These are phyloP conservation scores for Tyria jacobaeae DNA, from an alignment of 2,888 invertebrate genomes.

Conservation along the genomic window DNA sequence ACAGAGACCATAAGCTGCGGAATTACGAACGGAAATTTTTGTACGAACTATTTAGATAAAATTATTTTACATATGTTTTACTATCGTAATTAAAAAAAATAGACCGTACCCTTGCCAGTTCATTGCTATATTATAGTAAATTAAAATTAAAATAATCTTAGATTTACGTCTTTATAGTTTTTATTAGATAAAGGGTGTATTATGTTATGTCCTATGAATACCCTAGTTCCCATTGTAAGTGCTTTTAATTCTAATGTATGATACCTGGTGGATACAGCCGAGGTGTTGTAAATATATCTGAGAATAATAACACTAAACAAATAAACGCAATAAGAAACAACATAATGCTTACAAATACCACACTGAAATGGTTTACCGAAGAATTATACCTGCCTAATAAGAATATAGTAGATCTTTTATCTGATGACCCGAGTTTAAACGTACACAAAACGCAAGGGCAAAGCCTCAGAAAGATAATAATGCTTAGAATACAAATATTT, in stretches of 20 bases:
- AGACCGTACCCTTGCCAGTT: too few species aligned
- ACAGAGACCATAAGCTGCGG: too few species aligned
- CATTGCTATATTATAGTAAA: not conserved
- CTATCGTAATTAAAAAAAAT: too few species aligned
- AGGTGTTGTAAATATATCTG: slow-evolving; percentile 37
- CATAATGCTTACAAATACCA: slow-evolving; percentile 42
- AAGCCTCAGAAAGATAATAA: not conserved
- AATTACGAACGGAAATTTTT: too few species aligned
- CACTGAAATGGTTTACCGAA: slow-evolving; percentile 19
- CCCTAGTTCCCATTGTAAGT: not conserved
- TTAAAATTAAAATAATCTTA: not conserved
- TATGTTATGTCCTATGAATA: too few species aligned
- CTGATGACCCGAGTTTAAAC: slow-evolving; percentile 7
- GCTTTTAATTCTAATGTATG: not conserved
- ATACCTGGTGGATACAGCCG: slow-evolving; percentile 60
- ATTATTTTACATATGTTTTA: too few species aligned
- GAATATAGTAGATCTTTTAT: slow-evolving; percentile 10
- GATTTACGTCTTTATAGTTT: too few species aligned
- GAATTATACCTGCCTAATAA: slow-evolving; percentile 1
- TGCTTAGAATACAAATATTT: too few species aligned
- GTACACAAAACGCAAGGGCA: not conserved
- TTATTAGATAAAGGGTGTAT: too few species aligned
- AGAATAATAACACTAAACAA: slow-evolving; percentile 43
- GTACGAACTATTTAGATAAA: too few species aligned
- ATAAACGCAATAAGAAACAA: slow-evolving; percentile 44